Evolutionary conservation across 2,797 vertebrate genomes (phyloP), one percentile per base, ranked within the genome.

Genomic region (Helicolenus hilgendorfi): DNA sequence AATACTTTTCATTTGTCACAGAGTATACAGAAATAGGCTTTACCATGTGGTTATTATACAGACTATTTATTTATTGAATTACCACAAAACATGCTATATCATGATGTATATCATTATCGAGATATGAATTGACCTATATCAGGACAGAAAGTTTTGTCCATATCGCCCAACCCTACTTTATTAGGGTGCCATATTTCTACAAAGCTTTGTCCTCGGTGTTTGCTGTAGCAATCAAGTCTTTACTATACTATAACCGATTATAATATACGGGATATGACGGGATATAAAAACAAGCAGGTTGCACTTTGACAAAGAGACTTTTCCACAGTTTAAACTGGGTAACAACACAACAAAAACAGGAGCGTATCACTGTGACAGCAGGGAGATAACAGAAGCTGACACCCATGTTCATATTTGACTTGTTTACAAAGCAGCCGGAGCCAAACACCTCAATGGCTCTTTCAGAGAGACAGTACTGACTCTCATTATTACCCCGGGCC

Each of bases 351-450:
- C 29, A 62, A 64, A 7, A 11, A 15, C 15, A 36, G 70, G 41
- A 84, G 70, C 69, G 24, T 29, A 65, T 85, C 71, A 53, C 26
- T 35, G 27, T 85, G 77, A 75, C 27, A 53, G 68, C 63, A 70
- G 63, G 8, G 24, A 75, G 62, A 72, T 63, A 81, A 83, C 80
- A 2, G 71, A 2, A 22, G 72, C 77, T 53, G 63, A 83, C 65
- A 71, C 18, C 69, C 22, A 22, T 20, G 49, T 77, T 86, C 79
- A 76, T 76, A 24, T 85, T 63, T 41, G 55, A 79, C 78, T 74
- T 85, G 70, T 88, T 90, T 75, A 84, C 69, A 84, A 81, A 84
- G 70, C 67, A 49, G 45, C 38, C 64, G 7, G 45, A 83, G 79
- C 26, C 27, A 27, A 84, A 83, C 75, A 70, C 67, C 65, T 72